Evolutionary conservation across 1,140 invertebrate genomes (phyloP), one percentile per base, ranked within the genome.

Genomic region (Luehdorfia chinensis): DNA sequence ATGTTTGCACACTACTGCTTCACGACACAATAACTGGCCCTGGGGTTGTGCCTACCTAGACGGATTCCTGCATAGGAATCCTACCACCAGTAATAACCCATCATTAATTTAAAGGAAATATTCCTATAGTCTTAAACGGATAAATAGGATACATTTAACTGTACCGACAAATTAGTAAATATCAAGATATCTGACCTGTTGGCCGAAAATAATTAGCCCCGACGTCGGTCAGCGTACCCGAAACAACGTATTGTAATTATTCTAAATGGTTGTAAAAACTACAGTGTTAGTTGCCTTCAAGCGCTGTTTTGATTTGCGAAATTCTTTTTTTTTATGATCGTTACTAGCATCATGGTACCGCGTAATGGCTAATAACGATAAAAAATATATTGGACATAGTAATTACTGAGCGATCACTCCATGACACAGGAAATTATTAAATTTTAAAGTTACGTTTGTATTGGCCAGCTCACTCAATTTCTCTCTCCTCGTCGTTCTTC

Each of bases 171-270:
- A 33, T 1, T 32, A 32, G 12, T 2, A 31, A 31, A 32, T 6
- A 8, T n/a, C 7, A 3, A 15, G 31, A 16, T n/a, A 33, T 14
- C 31, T 33, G 14, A 16, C 14, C 31, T 33, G n/a, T 16, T 62
- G 47, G 47, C 45, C 56, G n/a, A 45, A 50, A 66, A 66, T 61
- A 50, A 55, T 57, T 56, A 41, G 34, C 39, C 39, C 27, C 18
- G 7, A 21, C 39, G 12, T 14, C 14, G 53, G 33, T 64, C 47
- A 56, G 43, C 32, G 47, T 46, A 44, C 47, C 43, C 46, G 23
- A 33, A 44, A 48, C 34, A 37, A 37, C n/a, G 18, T 6, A 11
- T 2, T 18, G 33, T 57, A 57, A 57, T 57, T 49, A 47, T 57
- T 51, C 18, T 45, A 51, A 51, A 45, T 32, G 41, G 32, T 34